A percentile compares a stretch with the other conserved stretches of the same genome.
phyloP scores from a whole-genome alignment of 1,140 invertebrate species.

The Zaprionus kolodkinae region DNA sequence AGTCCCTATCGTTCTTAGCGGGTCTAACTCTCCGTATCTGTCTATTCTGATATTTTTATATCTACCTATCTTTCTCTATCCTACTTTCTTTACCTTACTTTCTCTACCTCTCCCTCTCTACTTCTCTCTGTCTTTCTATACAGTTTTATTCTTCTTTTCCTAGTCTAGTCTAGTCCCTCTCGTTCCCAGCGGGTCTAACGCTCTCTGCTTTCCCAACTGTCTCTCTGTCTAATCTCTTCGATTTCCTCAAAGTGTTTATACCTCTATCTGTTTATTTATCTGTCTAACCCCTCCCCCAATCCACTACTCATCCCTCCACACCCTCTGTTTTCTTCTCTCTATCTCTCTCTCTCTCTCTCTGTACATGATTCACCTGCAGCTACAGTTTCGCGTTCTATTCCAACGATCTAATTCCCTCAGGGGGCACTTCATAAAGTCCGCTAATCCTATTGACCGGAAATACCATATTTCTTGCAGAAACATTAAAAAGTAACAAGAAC shows the following conservation, averaged over 20 bases:
- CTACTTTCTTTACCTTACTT: not conserved
- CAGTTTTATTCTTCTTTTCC: no score
- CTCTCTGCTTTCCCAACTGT: no score
- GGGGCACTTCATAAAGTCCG: not conserved
- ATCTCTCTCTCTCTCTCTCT: not conserved
- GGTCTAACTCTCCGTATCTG: no score
- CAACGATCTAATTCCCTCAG: not conserved
- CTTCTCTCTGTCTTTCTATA: no score
- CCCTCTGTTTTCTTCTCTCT: not conserved
- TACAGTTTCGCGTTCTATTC: not conserved
- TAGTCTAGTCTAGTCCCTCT: not conserved
- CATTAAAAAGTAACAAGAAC: conserved; percentile 17
- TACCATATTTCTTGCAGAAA: conserved; percentile 36
- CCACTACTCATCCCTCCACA: no score
- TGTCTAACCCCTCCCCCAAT: not conserved
- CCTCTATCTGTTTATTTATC: not conserved
- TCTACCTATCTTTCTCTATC: not conserved
- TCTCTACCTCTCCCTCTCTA: not conserved
- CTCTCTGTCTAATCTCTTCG: not conserved
- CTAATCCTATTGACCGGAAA: conserved; percentile 46
- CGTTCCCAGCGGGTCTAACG: no score
- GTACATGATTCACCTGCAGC: not conserved
- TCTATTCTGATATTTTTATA: not conserved
- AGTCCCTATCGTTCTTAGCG: no score
- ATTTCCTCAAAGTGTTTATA: not conserved